phyloP scores from a whole-genome alignment of 2,797 vertebrate species.

The Mus caroli region DNA sequence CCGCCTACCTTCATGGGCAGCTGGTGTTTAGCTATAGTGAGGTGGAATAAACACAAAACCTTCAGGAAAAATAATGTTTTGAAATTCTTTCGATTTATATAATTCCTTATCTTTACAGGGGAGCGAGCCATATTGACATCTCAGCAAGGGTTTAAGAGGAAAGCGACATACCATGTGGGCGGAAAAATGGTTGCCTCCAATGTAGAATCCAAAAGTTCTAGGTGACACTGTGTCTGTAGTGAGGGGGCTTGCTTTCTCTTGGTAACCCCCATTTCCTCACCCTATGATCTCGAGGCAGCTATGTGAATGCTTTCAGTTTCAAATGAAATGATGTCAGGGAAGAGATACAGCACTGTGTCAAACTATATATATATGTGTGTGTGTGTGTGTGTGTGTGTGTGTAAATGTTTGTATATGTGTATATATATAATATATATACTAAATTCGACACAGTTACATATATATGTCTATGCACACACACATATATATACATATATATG shows the following conservation, averaged over 20 bases:
- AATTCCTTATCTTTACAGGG: slow-evolving; percentile 23
- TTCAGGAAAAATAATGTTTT: slow-evolving; percentile 6
- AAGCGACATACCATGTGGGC: neutral
- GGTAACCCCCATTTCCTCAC: neutral
- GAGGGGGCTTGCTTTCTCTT: too few relatives aligned
- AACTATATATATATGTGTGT: neutral
- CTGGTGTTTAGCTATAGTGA: neutral
- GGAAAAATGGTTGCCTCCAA: neutral
- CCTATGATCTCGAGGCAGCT: neutral
- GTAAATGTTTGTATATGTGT: too few relatives aligned
- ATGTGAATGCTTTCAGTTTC: neutral
- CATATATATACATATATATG: too few relatives aligned
- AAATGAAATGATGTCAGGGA: neutral
- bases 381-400: too few relatives aligned
- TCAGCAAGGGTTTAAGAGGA: neutral
- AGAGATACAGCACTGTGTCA: neutral
- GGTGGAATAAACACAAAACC: neutral
- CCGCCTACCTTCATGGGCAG: neutral
- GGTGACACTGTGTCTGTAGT: neutral
- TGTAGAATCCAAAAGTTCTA: neutral
- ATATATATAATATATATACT: too few relatives aligned
- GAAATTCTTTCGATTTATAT: neutral
- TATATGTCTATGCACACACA: too few relatives aligned
- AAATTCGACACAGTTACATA: too few relatives aligned
- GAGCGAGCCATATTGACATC: neutral